These are phyloP conservation scores for Anser brachyrhynchus DNA, from an alignment of 2,113 vertebrate species.

Conservation along the genomic window DNA sequence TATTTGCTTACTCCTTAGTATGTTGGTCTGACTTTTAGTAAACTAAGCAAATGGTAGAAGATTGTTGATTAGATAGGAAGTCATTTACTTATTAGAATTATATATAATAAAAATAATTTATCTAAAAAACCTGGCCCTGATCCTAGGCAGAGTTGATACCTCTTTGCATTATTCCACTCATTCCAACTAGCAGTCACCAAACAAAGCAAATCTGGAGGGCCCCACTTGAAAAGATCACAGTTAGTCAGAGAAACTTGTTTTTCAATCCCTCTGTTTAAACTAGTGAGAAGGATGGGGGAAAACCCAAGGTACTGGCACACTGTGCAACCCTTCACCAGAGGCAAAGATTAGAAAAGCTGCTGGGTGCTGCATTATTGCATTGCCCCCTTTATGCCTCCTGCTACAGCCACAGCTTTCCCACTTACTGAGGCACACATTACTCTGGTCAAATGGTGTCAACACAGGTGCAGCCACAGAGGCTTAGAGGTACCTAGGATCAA, in stretches of 20 bases:
- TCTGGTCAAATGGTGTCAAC: neutral
- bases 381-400: neutral
- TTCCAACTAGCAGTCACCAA: neutral
- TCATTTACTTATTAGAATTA: conserved; percentile 8
- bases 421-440: neutral
- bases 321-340: neutral
- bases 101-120: conserved; percentile 1
- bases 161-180: neutral
- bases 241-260: neutral
- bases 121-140: neutral
- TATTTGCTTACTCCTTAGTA: conserved; percentile 22
- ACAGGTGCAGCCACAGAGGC: neutral
- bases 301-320: neutral
- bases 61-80: conserved; percentile 37
- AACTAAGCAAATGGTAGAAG: conserved; percentile 21
- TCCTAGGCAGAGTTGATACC: neutral
- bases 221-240: neutral
- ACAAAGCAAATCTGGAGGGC: neutral
- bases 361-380: neutral
- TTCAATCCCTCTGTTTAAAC: neutral
- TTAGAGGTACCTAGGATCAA: neutral
- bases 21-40: conserved; percentile 9
- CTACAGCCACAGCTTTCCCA: neutral
- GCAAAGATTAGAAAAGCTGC: neutral
- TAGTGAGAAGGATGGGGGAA: neutral